phyloP scores from a whole-genome alignment of 2,888 invertebrate genomes.

The Thelaira solivaga region DNA sequence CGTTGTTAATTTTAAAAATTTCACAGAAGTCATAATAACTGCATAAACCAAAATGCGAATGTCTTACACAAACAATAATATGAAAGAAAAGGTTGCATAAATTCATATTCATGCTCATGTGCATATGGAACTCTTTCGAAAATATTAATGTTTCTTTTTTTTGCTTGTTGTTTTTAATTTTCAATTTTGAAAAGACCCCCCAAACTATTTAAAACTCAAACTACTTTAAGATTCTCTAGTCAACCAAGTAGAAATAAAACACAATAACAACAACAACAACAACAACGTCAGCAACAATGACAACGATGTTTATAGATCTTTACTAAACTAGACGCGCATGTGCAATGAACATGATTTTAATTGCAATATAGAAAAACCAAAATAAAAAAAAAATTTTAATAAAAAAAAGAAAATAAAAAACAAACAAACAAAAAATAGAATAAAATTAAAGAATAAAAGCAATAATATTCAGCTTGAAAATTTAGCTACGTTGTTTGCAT shows the following conservation, averaged over 20 bases:
- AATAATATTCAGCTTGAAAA: constrained; percentile 14
- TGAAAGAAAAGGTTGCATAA: neutral
- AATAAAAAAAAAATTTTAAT: constrained; percentile 26
- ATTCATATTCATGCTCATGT: neutral
- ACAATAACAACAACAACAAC: constrained; percentile 18
- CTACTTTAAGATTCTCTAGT: constrained; percentile 33
- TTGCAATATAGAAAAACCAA: constrained; percentile 59
- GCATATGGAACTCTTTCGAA: constrained; percentile 2
- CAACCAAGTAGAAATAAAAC: constrained; percentile 49
- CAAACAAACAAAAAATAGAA: too few relatives aligned
- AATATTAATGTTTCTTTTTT: constrained; percentile 47
- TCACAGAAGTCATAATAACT: constrained; percentile 45
- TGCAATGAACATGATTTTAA: constrained; percentile 67
- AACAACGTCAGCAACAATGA: constrained; percentile 37
- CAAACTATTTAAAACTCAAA: constrained; percentile 52
- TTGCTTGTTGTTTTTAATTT: constrained; percentile 27
- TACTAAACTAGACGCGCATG: constrained; percentile 62
- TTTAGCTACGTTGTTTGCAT: constrained; percentile 14
- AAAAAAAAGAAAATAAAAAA: constrained; percentile 42
- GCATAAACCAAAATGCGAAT: neutral
- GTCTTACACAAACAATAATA: neutral
- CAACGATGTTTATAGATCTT: constrained; percentile 56
- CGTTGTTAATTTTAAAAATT: constrained; percentile 36
- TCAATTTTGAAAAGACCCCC: constrained; percentile 53
- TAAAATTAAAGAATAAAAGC: constrained; percentile 23